Evolutionary conservation across 2,888 invertebrate species (phyloP), one percentile per base, ranked within the genome.

Genomic region (Scaptomyza flava): DNA sequence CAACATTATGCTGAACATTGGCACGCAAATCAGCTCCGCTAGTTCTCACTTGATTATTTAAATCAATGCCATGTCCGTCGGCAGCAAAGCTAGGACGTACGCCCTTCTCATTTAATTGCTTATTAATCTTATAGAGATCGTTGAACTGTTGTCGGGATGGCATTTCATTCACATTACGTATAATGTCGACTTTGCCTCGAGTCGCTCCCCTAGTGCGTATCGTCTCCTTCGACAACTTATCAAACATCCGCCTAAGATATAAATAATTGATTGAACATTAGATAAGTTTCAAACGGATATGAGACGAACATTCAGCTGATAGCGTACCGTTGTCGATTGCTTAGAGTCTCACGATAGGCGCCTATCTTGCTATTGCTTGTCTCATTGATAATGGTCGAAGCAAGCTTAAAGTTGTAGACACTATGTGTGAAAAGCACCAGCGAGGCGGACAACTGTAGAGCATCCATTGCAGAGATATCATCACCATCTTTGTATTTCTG

Each of bases 371-470:
- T 70, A 27, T 80, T 79, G 50, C 75, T 79, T 12, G 89, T 79
- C n/a, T 87, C 76, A 4, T 53, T 69, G 41, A 90, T 81, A 20
- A 91, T 89, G 23, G 73, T 83, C 11, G 90, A 89, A 1, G 91
- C 91, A 34, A 90, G 75, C 36, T 86, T 88, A 38, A 91, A 91
- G 61, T 92, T 92, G 61, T 70, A 84, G 2, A 89, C 79, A 17
- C 91, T 91, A 73, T 91, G 90, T 0, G 91, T 91, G 59, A 91
- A 89, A 3, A 91, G 52, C 11, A 89, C 85, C 43, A 91, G 65
- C 2, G 91, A 91, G 9, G 89, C 85, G 3, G 90, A 89, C 5
- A 91, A 53, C 69, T 91, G 91, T 2, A 87, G 23, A 0, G 71
- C 9, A 31, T 91, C 91, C 56, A 91, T 54, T 11, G 69, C 1